Evolutionary conservation across 2,113 vertebrate species (phyloP).

Genomic region (Crocuta crocuta): DNA sequence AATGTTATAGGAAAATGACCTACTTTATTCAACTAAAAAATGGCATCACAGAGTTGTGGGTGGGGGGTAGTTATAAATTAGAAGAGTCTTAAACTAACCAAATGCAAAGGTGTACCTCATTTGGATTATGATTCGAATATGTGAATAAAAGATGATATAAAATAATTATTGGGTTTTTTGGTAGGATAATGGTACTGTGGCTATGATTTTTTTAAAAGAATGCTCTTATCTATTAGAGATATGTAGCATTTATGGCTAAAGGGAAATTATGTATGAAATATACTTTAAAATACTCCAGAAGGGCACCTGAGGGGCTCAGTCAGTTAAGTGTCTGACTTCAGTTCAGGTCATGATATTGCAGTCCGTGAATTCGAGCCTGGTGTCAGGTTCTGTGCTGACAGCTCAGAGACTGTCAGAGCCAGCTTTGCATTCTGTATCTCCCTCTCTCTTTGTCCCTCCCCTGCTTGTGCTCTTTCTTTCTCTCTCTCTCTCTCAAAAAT

Average conservation of each 20-base stretch:
- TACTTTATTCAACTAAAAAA: background rate
- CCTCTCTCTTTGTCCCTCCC: no score
- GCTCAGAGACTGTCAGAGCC: no score
- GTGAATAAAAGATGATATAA: background rate
- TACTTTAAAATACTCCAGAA: constrained; percentile 8
- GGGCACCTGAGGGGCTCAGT: no score
- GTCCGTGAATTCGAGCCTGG: no score
- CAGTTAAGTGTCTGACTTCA: no score
- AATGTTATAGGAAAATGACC: background rate
- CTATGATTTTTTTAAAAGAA: background rate
- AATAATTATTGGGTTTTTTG: background rate
- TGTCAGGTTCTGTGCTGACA: no score
- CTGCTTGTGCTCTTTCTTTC: no score
- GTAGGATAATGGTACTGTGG: background rate
- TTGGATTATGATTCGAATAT: background rate
- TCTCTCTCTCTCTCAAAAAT: no score
- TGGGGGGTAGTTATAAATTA: background rate
- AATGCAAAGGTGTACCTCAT: background rate
- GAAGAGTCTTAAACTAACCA: background rate
- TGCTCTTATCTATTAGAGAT: background rate
- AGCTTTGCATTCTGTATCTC: no score
- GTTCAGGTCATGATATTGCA: no score
- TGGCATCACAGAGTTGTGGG: background rate
- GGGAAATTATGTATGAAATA: background rate
- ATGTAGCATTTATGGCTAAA: background rate